These are phyloP conservation scores for Beris morrisii DNA, from an alignment of 2,888 invertebrate genomes.

Conservation along the genomic window DNA sequence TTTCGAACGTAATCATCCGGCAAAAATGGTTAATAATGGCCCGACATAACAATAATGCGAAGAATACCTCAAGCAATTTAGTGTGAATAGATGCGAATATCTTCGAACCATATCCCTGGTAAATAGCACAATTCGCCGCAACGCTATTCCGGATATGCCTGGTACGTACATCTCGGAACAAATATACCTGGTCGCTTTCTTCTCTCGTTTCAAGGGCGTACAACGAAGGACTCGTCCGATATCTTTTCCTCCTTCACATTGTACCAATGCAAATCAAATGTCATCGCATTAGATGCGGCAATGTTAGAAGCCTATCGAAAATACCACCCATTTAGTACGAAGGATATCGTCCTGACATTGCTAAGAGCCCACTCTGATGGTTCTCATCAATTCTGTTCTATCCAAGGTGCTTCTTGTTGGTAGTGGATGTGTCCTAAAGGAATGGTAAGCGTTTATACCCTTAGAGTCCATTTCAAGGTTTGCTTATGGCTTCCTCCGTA, in stretches of 20 bases:
- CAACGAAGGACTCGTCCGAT: slow-evolving; percentile 6
- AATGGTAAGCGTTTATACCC: neutral
- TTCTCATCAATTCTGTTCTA: slow-evolving; percentile 20
- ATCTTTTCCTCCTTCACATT: slow-evolving; percentile 4
- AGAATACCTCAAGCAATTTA: slow-evolving; percentile 29
- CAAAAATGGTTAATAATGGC: slow-evolving; percentile 35
- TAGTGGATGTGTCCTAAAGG: neutral
- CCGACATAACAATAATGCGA: slow-evolving; percentile 31
- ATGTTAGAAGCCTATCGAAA: slow-evolving; percentile 30
- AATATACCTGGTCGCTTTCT: neutral
- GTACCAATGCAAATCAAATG: slow-evolving; percentile 28
- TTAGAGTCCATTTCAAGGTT: slow-evolving; percentile 4
- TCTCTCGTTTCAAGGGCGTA: neutral
- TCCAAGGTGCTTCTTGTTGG: neutral
- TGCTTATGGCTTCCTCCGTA: neutral
- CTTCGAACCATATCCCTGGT: slow-evolving; percentile 8
- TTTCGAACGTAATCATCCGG: slow-evolving; percentile 31
- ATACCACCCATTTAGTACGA: slow-evolving; percentile 1
- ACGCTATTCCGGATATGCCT: slow-evolving; percentile 21
- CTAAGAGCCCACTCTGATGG: slow-evolving; percentile 16
- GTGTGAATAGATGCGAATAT: slow-evolving; percentile 17
- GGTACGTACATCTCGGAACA: neutral
- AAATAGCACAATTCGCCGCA: slow-evolving; percentile 7
- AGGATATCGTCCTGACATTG: slow-evolving; percentile 17
- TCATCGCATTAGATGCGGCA: slow-evolving; percentile 23